Evolutionary conservation across 2,888 invertebrate genomes (phyloP).

Genomic region (Lathronympha strigana): DNA sequence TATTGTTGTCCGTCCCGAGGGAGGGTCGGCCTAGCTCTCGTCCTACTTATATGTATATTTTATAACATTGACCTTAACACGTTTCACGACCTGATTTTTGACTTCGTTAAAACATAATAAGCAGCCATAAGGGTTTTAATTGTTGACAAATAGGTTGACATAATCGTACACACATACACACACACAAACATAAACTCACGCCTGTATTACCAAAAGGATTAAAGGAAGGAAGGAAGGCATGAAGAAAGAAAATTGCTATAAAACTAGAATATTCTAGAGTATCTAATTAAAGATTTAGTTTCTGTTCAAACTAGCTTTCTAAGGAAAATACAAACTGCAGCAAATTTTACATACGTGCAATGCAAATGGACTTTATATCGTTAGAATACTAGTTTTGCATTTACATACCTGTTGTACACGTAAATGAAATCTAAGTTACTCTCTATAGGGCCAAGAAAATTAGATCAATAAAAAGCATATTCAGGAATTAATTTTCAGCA

Average conservation of each 20-base stretch:
- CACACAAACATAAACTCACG: no score
- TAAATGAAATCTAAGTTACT: conserved; percentile 6
- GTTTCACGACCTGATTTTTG: conserved; percentile 6
- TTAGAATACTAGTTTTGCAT: conserved; percentile 15
- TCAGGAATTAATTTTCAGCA: no score
- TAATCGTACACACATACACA: no score
- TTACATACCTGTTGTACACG: conserved; percentile 4
- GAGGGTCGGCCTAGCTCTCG: conserved; percentile 70
- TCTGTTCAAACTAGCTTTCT: conserved; percentile 73
- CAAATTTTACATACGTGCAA: conserved; percentile 52
- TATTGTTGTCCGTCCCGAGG: conserved; percentile 79
- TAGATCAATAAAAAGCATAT: no score
- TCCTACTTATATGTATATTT: conserved; percentile 61
- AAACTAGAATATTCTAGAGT: conserved; percentile 52
- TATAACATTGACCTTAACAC: conserved; percentile 36
- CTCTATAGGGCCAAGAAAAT: no score
- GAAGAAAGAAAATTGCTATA: neutral
- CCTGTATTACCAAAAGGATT: no score
- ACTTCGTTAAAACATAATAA: neutral
- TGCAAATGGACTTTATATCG: conserved; percentile 12
- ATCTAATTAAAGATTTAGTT: no score
- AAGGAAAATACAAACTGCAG: conserved; percentile 64
- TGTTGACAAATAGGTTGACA: no score
- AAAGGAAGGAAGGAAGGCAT: no score
- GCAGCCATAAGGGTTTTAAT: no score